phyloP scores from a whole-genome alignment of 1,140 invertebrate species.

The Drosophila pruinosa region DNA sequence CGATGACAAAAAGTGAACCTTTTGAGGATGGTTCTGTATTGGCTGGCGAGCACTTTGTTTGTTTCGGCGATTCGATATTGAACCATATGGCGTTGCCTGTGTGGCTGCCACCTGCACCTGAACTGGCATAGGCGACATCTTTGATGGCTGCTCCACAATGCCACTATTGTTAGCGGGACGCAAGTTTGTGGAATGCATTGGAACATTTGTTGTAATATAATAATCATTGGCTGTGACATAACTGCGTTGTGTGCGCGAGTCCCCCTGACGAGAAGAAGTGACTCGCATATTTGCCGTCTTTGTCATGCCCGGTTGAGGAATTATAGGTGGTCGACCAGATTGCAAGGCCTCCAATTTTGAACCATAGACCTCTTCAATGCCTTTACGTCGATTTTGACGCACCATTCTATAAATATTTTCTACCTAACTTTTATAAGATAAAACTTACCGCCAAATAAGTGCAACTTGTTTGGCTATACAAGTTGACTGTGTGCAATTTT shows the following conservation, averaged over 20 bases:
- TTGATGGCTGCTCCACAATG: not conserved
- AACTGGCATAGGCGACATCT: not conserved
- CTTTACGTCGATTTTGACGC: constrained; percentile 61
- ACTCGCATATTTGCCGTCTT: constrained; percentile 47
- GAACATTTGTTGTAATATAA: constrained; percentile 66
- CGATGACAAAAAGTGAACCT: constrained; percentile 35
- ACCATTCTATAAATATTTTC: constrained; percentile 42
- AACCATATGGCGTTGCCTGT: constrained; percentile 39
- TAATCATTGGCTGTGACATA: constrained; percentile 66
- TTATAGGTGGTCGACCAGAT: constrained; percentile 35
- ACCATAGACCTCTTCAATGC: constrained; percentile 72
- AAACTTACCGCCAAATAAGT: constrained; percentile 14
- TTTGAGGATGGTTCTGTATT: constrained; percentile 11
- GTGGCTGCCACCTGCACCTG: not conserved
- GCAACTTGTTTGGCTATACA: not conserved
- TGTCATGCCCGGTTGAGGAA: constrained; percentile 32
- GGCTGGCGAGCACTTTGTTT: constrained; percentile 47
- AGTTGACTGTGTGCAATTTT: constrained; percentile 3
- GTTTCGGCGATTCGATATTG: constrained; percentile 34
- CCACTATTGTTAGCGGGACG: constrained; percentile 16
- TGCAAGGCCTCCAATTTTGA: constrained; percentile 58
- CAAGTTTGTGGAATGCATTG: constrained; percentile 45
- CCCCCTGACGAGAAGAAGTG: constrained; percentile 27
- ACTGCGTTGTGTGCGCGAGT: constrained; percentile 54
- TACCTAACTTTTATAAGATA: not conserved